phyloP scores from a whole-genome alignment of 2,888 invertebrate species.

The Dynastes hyllus region DNA sequence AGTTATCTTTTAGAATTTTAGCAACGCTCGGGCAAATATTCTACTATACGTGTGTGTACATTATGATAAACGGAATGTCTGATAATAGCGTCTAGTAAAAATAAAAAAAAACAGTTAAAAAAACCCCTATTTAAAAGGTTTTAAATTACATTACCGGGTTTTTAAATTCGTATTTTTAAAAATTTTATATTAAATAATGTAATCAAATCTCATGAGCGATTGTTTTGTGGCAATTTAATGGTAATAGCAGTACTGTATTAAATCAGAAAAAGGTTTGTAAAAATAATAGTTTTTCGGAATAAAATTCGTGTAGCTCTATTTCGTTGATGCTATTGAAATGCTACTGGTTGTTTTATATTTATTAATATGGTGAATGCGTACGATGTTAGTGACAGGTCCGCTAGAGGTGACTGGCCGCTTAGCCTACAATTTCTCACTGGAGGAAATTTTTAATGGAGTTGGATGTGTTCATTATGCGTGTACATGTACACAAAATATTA shows the following conservation, averaged over 20 bases:
- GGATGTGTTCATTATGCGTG: conserved; percentile 38
- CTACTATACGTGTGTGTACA: background rate
- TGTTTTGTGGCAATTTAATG: background rate
- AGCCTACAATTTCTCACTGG: conserved; percentile 50
- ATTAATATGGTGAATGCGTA: conserved; percentile 55
- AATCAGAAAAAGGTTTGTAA: background rate
- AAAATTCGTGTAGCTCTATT: conserved; percentile 21
- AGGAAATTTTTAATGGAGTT: conserved; percentile 36
- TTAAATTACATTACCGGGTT: too few species aligned
- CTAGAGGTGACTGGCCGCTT: conserved; percentile 54
- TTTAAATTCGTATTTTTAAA: too few species aligned
- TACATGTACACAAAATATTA: conserved; percentile 29
- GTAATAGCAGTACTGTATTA: background rate
- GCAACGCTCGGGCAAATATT: conserved; percentile 9
- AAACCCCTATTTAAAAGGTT: too few species aligned
- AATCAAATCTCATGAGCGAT: too few species aligned
- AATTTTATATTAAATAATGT: too few species aligned
- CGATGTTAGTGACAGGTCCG: conserved; percentile 51
- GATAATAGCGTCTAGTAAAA: too few species aligned
- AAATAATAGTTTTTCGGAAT: conserved; percentile 28
- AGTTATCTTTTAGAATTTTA: conserved; percentile 24
- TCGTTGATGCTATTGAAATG: conserved; percentile 40
- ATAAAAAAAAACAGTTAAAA: too few species aligned
- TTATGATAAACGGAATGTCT: conserved; percentile 20
- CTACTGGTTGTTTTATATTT: conserved; percentile 45